Evolutionary conservation across 1,140 invertebrate genomes (phyloP), one percentile per base, ranked within the genome.

Genomic region (Lepidostoma basale): DNA sequence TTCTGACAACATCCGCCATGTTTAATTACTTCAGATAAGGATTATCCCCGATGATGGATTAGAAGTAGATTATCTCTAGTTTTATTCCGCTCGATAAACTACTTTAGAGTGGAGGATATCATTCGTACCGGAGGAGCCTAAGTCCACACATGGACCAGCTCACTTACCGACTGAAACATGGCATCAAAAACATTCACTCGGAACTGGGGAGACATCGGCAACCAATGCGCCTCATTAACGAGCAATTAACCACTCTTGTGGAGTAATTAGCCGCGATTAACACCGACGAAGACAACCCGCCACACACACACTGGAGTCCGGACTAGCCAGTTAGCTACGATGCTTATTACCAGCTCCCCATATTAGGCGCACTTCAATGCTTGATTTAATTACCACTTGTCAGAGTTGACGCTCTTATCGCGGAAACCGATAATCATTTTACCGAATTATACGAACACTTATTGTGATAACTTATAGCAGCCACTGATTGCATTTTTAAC

Each of bases 11-110:
- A 67, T 59, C 64, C 64, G 64, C 54, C 28, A 39, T 5, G 36
- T 60, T 59, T 67, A 67, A 67, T 67, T 59, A 47, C 28, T 40
- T 25, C 54, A 3, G 64, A 67, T 67, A 67, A 67, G 64, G 26
- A n/a, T 60, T 52, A 67, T 67, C 64, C 64, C 20, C 36, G 3
- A n/a, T 67, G 64, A 67, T 67, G 64, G 54, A 67, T 52, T 23
- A 20, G 20, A 39, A 8, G 28, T 18, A 28, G 26, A 56, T 39
- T 56, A 56, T 20, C 52, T 56, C 28, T 56, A 22, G 16, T 22
- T 22, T n/a, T n/a, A n/a, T n/a, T n/a, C n/a, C n/a, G n/a, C n/a
- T n/a, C n/a, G n/a, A n/a, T n/a, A n/a, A n/a, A n/a, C n/a, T n/a
- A n/a, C n/a, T n/a, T n/a, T n/a, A n/a, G n/a, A 22, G 8, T 8